These are phyloP conservation scores for Coregonus sp. DNA, from an alignment of 2,797 vertebrate species.

Conservation along the genomic window DNA sequence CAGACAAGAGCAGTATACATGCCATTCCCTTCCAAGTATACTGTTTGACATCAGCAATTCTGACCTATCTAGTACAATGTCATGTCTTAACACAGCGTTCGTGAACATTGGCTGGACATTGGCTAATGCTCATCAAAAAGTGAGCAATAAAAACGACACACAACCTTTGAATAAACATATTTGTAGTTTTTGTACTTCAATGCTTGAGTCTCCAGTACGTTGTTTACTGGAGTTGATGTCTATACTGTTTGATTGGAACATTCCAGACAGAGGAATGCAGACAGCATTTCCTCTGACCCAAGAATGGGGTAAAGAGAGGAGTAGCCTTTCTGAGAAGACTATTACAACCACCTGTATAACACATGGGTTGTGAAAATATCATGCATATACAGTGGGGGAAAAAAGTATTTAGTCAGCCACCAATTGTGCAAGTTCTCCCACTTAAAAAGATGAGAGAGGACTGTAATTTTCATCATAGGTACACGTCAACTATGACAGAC, in stretches of 20 bases:
- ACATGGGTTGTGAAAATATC: slow-evolving; percentile 11
- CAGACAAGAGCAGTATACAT: neutral
- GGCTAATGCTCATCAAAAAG: neutral
- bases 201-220: neutral
- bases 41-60: neutral
- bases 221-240: neutral
- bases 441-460: too few relatives aligned
- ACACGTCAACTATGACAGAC: too few relatives aligned
- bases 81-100: neutral
- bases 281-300: slow-evolving; percentile 6
- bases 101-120: neutral
- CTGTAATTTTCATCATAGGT: too few relatives aligned
- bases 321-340: slow-evolving; percentile 13
- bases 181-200: neutral
- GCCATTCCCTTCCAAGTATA: neutral
- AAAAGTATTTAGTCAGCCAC: too few relatives aligned
- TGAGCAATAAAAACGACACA: neutral
- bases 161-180: neutral
- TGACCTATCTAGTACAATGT: neutral
- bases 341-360: slow-evolving; percentile 1
- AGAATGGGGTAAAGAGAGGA: slow-evolving; percentile 7
- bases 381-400: neutral
- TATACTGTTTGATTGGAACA: slow-evolving; percentile 26
- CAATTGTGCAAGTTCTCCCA: too few relatives aligned
- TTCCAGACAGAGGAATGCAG: slow-evolving; percentile 46